Evolutionary conservation across 2,113 vertebrate genomes (phyloP), one percentile per base, ranked within the genome.

Genomic region (Ammodytes dubius): DNA sequence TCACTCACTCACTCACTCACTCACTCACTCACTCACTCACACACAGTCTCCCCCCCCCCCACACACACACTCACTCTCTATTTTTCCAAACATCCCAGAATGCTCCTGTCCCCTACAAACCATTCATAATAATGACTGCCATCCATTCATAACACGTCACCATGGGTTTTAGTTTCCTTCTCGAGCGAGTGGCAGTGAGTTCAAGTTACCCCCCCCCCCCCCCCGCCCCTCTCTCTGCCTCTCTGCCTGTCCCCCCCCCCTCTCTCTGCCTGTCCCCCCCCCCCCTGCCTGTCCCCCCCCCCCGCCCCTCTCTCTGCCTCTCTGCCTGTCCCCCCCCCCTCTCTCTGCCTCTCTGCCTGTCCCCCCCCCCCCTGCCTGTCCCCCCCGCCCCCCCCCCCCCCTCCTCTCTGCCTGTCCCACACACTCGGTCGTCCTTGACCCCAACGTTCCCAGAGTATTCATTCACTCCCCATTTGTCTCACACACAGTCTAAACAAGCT

Each of bases 401-500:
- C 27, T n/a, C n/a, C n/a, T n/a, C 75, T 72, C 68, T 67, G 68
- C 69, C 74, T 45, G 49, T 85, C 84, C 72, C 88, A 60, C 73
- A 84, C 83, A 74, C 90, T 90, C 83, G 70, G 76, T 77, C 70
- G 85, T 88, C 82, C 92, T 91, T 93, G 91, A 90, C 89, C 91
- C 83, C 61, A 77, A 63, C 52, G 57, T 86, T 89, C 88, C 83
- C 78, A 66, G 81, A 39, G 27, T 82, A 84, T 88, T 92, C 90
- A 92, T 85, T 85, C 84, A 80, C 70, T 88, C 81, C 27, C 82
- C 83, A 89, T 90, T 90, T 91, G 89, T 95, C 91, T 92, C 69
- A 68, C 27, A 69, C 74, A 87, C 90, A 94, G 93, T 93, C 91
- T 92, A 94, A 95, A 95, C 93, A 93, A 82, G 78, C 90, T 27